A percentile compares a stretch with the other conserved stretches of the same genome.
Evolutionary conservation across 2,113 vertebrate species (phyloP).

Genomic region (Todiramphus saurophagus): DNA sequence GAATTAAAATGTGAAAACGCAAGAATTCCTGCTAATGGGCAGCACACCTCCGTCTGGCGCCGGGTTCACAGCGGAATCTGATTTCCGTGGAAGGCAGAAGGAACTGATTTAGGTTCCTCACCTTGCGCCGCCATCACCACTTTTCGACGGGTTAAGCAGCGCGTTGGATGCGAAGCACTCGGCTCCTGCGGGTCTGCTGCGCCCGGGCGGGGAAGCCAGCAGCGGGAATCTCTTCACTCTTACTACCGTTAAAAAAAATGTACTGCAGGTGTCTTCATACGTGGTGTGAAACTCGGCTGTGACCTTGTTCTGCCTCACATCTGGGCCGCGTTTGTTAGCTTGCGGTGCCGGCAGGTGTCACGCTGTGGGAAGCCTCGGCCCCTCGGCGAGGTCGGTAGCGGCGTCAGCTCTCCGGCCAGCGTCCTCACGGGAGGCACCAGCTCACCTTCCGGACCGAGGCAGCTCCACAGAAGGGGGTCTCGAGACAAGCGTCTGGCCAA

Average conservation of each 20-base stretch:
- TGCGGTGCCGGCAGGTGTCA: slow-evolving; percentile 8
- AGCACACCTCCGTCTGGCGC: slow-evolving; percentile 43
- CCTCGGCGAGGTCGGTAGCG: rapidly evolving
- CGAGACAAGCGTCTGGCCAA: rapidly evolving
- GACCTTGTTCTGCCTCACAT: slow-evolving; percentile 17
- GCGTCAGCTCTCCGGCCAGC: rapidly evolving
- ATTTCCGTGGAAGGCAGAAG: slow-evolving; percentile 39
- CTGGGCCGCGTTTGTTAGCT: slow-evolving; percentile 26
- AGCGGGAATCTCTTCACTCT: slow-evolving; percentile 2
- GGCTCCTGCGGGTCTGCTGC: neutral
- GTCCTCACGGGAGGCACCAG: neutral
- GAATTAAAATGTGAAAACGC: slow-evolving; percentile 62
- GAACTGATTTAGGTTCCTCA: slow-evolving; percentile 42
- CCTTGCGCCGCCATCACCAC: slow-evolving; percentile 36
- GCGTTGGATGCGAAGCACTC: neutral
- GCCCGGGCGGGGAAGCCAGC: neutral
- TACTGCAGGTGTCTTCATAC: slow-evolving; percentile 21
- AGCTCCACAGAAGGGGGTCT: neutral
- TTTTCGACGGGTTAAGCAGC: neutral
- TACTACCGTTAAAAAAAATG: neutral
- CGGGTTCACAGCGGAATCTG: slow-evolving; percentile 37
- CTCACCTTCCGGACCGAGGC: neutral
- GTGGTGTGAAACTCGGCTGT: neutral
- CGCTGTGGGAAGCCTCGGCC: neutral
- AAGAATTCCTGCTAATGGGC: slow-evolving; percentile 37